Percentiles rank a stretch among this genome's conserved stretches.
Evolutionary conservation across 2,888 invertebrate genomes (phyloP).

Genomic region (Quadroppia sp.): DNA sequence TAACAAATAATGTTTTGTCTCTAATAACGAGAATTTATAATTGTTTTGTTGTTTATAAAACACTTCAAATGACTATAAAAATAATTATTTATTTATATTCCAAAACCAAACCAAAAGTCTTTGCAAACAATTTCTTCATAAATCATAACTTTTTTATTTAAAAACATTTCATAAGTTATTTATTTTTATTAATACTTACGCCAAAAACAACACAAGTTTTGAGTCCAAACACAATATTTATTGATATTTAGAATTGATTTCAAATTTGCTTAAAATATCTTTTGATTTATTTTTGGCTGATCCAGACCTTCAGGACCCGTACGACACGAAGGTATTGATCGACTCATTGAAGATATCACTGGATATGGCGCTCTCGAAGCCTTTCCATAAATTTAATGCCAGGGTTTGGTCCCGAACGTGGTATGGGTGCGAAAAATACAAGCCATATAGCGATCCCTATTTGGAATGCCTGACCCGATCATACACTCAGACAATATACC

Average conservation of each 20-base stretch:
- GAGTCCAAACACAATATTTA: background rate
- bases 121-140: background rate
- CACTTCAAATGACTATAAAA: too few species aligned
- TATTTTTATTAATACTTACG: background rate
- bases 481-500: constrained; percentile 46
- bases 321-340: constrained; percentile 62
- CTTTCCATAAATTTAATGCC: constrained; percentile 43
- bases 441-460: constrained; percentile 53
- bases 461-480: constrained; percentile 45
- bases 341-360: constrained; percentile 45
- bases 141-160: background rate
- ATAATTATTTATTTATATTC: too few species aligned
- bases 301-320: constrained; percentile 58
- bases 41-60: too few species aligned
- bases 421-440: constrained; percentile 58
- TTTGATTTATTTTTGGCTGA: background rate
- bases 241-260: background rate
- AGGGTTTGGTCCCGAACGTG: constrained; percentile 42
- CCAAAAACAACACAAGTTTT: background rate
- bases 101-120: background rate
- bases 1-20: background rate
- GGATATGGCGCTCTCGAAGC: constrained; percentile 43
- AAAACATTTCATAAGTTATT: background rate
- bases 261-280: background rate
- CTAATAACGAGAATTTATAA: too few species aligned